Conservation (phyloP, 2,113 vertebrate genomes). For the Stictonetta naevosa region DNA sequence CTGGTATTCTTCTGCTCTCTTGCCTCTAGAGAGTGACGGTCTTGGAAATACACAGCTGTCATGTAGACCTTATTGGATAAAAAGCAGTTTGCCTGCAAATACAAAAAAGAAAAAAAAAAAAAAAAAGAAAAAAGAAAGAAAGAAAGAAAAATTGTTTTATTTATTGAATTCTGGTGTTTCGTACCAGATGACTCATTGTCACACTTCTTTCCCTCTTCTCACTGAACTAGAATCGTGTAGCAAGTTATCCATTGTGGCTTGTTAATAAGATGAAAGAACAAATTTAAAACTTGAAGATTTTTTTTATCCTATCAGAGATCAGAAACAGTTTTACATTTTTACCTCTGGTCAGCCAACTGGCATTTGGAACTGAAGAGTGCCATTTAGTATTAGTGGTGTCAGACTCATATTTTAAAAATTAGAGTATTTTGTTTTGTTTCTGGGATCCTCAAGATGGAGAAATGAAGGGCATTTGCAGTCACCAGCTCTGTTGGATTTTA, state of each 20-base stretch:
- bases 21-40: conserved; percentile 6
- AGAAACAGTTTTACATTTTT: background rate
- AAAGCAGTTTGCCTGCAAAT: background rate
- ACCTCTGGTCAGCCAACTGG: background rate
- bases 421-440: background rate
- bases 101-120: background rate
- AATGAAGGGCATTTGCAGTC: background rate
- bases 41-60: conserved; percentile 11
- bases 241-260: background rate
- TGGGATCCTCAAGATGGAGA: background rate
- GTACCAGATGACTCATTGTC: conserved; percentile 50
- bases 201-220: conserved; percentile 17
- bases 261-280: conserved; percentile 15
- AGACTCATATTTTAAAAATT: background rate
- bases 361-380: background rate
- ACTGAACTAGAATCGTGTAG: conserved; percentile 1
- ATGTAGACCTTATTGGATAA: background rate
- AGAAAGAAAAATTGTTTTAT: background rate
- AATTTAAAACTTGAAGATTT: conserved; percentile 3
- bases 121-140: background rate
- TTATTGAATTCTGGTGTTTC: conserved; percentile 51
- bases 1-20: background rate
- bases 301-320: background rate
- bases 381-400: background rate
- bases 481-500: background rate